phyloP scores from a whole-genome alignment of 2,113 vertebrate species.

The Gobius niger region DNA sequence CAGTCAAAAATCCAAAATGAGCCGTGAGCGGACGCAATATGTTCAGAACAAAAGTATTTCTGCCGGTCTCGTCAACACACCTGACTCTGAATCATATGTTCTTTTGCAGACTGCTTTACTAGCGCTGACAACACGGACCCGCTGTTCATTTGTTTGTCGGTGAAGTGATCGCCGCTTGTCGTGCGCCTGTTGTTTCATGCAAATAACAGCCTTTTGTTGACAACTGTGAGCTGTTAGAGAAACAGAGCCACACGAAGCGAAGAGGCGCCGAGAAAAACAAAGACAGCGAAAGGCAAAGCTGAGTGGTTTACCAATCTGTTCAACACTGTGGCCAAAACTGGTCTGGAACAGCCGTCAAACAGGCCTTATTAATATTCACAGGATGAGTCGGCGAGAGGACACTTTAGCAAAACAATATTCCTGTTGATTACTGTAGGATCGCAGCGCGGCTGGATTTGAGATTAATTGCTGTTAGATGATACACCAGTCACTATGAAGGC shows the following conservation, averaged over 20 bases:
- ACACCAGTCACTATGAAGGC: background rate
- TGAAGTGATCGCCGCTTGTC: background rate
- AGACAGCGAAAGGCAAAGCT: conserved; percentile 40
- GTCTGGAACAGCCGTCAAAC: conserved; percentile 31
- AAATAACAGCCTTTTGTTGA: conserved; percentile 44
- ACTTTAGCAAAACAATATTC: conserved; percentile 60
- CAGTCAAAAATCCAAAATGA: too few species aligned
- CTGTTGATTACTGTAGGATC: conserved; percentile 51
- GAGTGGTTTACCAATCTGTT: conserved; percentile 46
- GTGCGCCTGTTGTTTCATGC: conserved; percentile 24
- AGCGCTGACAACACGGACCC: background rate
- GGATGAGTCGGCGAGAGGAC: conserved; percentile 30
- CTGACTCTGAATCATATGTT: background rate
- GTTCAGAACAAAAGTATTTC: too few species aligned
- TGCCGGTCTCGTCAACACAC: too few species aligned
- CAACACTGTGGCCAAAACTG: conserved; percentile 26
- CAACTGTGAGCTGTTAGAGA: conserved; percentile 39
- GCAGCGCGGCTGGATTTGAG: conserved; percentile 35
- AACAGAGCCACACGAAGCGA: conserved; percentile 28
- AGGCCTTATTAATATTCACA: conserved; percentile 63
- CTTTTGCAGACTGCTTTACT: background rate
- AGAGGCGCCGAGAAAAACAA: conserved; percentile 44
- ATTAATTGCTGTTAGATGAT: background rate
- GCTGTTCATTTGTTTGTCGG: conserved; percentile 22
- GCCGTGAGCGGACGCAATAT: too few species aligned